Conservation (phyloP, 2,797 vertebrate genomes). For the Psittacula echo region DNA sequence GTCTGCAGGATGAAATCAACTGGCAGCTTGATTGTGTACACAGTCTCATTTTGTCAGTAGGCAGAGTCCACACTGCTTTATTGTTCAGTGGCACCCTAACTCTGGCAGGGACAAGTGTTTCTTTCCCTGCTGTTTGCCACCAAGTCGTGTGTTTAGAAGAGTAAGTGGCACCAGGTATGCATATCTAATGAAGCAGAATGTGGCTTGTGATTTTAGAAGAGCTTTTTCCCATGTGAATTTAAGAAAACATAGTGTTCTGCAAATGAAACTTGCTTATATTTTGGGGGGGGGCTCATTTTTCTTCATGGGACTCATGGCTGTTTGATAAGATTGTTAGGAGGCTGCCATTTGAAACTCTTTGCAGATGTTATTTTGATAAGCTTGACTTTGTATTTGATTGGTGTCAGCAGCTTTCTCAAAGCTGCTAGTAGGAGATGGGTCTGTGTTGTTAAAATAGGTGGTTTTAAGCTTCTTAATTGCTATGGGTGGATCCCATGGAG, state of each 20-base stretch:
- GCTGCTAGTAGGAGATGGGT: not conserved
- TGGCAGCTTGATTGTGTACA: not conserved
- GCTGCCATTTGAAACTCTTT: not conserved
- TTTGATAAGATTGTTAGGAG: not conserved
- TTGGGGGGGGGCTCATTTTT: not conserved
- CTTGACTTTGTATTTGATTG: not conserved
- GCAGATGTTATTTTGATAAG: not conserved
- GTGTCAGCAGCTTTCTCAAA: not conserved
- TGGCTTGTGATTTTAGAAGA: not conserved
- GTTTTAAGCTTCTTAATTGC: not conserved
- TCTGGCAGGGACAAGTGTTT: not conserved
- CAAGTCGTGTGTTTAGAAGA: not conserved
- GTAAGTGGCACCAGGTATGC: accelerated
- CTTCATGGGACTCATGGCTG: not conserved
- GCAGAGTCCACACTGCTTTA: not conserved
- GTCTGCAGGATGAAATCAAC: not conserved
- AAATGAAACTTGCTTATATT: not conserved
- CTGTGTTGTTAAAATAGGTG: not conserved
- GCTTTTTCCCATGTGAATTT: not conserved
- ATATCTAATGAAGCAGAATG: not conserved
- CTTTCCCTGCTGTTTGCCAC: not conserved
- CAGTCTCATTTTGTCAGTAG: not conserved
- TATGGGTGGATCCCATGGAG: not conserved
- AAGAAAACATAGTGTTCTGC: not conserved
- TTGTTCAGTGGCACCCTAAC: not conserved